Evolutionary conservation across 2,797 vertebrate genomes (phyloP).

Genomic region (Coluber constrictor): DNA sequence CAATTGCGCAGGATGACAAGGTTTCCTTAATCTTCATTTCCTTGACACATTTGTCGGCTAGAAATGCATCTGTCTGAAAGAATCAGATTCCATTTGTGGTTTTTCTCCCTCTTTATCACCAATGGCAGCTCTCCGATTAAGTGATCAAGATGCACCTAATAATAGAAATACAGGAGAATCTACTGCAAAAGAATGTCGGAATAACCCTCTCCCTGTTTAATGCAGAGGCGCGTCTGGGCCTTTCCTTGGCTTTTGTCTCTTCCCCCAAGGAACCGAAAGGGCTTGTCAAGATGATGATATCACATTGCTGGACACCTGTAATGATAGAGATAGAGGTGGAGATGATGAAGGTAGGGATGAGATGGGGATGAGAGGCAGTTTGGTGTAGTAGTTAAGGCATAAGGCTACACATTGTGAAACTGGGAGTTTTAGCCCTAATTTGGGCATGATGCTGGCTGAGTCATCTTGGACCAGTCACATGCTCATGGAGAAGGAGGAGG

Average conservation of each 20-base stretch:
- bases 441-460: not conserved
- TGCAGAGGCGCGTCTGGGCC: conserved; percentile 30
- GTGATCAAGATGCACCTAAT: conserved; percentile 73
- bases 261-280: conserved; percentile 75
- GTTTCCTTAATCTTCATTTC: conserved; percentile 68
- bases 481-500: not conserved
- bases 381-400: not conserved
- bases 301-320: conserved; percentile 80
- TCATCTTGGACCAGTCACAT: not conserved
- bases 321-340: conserved; percentile 72
- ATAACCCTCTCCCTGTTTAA: conserved; percentile 68
- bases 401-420: not conserved
- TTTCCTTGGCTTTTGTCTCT: conserved; percentile 69
- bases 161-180: conserved; percentile 73
- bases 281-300: conserved; percentile 79
- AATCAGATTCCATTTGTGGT: conserved; percentile 66
- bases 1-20: conserved; percentile 67
- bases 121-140: conserved; percentile 70
- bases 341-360: not conserved
- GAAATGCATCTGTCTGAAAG: not conserved
- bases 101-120: conserved; percentile 72
- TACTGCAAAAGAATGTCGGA: conserved; percentile 71
- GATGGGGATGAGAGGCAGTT: not conserved
- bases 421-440: not conserved
- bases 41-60: conserved; percentile 30